These are phyloP conservation scores for Cheilosia vulpina DNA, from an alignment of 2,888 invertebrate genomes.

Conservation along the genomic window DNA sequence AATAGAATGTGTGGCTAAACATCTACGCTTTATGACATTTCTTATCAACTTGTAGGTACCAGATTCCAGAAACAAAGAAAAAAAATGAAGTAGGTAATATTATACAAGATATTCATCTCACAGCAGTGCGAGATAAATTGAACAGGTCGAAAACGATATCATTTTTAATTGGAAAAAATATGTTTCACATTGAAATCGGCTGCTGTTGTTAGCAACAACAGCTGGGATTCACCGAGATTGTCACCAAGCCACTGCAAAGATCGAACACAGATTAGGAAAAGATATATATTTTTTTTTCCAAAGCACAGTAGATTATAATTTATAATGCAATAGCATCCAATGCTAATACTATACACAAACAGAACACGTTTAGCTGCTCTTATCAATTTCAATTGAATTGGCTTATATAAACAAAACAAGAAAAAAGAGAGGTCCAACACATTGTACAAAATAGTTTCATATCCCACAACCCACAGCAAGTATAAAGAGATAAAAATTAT, in stretches of 20 bases:
- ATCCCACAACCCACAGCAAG: conserved; percentile 7
- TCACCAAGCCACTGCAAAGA: background rate
- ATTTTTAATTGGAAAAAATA: background rate
- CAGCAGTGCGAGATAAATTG: background rate
- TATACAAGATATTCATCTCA: too few species aligned
- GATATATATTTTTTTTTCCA: background rate
- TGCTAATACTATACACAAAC: conserved; percentile 23
- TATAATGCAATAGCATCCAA: conserved; percentile 28
- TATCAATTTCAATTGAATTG: conserved; percentile 67
- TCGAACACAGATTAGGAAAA: background rate
- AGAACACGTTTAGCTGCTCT: conserved; percentile 40
- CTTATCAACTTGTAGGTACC: too few species aligned
- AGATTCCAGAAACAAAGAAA: too few species aligned
- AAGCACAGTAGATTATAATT: conserved; percentile 19
- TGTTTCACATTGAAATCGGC: background rate
- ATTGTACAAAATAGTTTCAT: conserved; percentile 13
- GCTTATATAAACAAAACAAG: conserved; percentile 72
- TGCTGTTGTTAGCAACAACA: conserved; percentile 19
- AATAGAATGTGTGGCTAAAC: too few species aligned
- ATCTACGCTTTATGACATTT: too few species aligned
- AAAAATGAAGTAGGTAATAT: too few species aligned
- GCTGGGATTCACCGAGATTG: background rate
- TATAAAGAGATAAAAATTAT: background rate
- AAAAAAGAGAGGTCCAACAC: conserved; percentile 34
- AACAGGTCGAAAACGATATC: background rate